Evolutionary conservation across 2,797 vertebrate genomes (phyloP), one percentile per base, ranked within the genome.

Genomic region (Brachyrhaphis roseni): DNA sequence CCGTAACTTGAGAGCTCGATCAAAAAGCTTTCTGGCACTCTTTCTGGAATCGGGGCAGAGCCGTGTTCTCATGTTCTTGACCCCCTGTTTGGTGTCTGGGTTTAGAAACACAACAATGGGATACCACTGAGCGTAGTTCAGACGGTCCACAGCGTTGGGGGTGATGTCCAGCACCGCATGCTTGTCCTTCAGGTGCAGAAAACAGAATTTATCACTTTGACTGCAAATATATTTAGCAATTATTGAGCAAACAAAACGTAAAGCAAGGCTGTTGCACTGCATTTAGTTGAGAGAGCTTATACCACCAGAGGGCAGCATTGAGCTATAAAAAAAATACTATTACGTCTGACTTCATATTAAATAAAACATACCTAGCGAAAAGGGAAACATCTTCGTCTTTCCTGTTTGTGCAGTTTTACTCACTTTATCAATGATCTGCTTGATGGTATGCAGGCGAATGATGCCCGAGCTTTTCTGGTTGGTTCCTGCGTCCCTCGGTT

Each of bases 121-220:
- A 94, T 99, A 99, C 98, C 98, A 99, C 95, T 99, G 98, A 20
- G 98, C 98, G 1, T 99, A 99, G 94, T 99, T 99, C 82, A 99
- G 96, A 53, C 98, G 97, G 92, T 99, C 98, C 90, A 99, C 98
- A 36, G 98, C 98, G 74, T 99, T 99, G n/a, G 98, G 98, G 51
- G 98, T 99, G 86, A 99, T 98, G 88, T 99, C 98, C 92, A 99
- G 92, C 82, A 99, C 96, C 41, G 98, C 98, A 49, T 99, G 98
- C 83, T 99, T 99, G 92, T 99, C 98, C 98, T 99, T 72, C 18
- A 87, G 1, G 75, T 15, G 78, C 34, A 89, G 45, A 87, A 80
- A 59, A 47, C 46, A 45, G n/a, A 64, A 66, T 1, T 16, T 6
- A 28, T 72, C 43, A 28, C n/a, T 45, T 46, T 0, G 6, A 72